These are phyloP conservation scores for Vandiemenella viatica DNA, from an alignment of 2,888 invertebrate genomes.

Conservation along the genomic window DNA sequence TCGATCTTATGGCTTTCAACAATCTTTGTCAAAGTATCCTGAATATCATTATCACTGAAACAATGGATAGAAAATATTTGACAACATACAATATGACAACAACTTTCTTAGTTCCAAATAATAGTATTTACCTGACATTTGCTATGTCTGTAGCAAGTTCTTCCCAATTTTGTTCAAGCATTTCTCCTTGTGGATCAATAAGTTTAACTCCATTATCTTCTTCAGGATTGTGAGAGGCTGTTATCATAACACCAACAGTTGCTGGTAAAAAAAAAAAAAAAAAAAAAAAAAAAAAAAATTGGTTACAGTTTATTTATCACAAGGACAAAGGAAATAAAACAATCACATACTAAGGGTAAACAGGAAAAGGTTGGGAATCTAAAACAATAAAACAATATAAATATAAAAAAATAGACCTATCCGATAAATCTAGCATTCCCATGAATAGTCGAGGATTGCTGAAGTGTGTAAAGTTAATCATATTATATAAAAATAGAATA, in stretches of 20 bases:
- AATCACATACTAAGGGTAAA: no score
- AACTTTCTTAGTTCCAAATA: background rate
- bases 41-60: constrained; percentile 53
- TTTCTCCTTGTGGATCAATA: constrained; percentile 90
- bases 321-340: no score
- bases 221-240: constrained; percentile 95
- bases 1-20: constrained; percentile 58
- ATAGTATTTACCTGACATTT: constrained; percentile 47
- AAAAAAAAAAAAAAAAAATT: no score
- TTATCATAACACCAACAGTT: constrained; percentile 94
- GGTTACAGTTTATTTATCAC: no score
- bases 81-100: background rate
- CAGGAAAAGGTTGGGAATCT: no score
- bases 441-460: no score
- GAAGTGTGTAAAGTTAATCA: no score
- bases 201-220: constrained; percentile 94
- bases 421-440: no score
- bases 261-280: constrained; percentile 27
- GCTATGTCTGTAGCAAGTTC: constrained; percentile 70
- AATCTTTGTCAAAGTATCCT: constrained; percentile 50
- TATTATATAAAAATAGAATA: constrained; percentile 3
- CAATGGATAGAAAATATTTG: constrained; percentile 11
- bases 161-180: constrained; percentile 91
- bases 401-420: no score
- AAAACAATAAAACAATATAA: no score